Base-by-base conservation (phyloP, 2,113 vertebrate genomes). In the Rhynchomys soricoides region DNA sequence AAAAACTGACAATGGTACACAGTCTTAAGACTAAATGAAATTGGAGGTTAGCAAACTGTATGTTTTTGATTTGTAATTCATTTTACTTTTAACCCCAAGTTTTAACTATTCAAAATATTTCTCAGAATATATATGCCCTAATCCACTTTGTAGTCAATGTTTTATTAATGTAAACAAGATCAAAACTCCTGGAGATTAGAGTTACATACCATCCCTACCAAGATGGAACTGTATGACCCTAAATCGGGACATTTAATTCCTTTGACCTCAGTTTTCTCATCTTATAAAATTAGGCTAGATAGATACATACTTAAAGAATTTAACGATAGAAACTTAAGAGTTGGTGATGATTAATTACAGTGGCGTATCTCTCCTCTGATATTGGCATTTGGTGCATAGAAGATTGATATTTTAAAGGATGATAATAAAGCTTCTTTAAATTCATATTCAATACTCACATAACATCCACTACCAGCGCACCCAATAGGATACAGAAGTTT, bases 391-490 rank as follows among this genome's bases (percentile, higher is more conserved):
- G 86, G 73, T 95, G 40, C 75, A 91, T 29, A 97, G 93, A 97
- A 45, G 68, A 93, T 75, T 85, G 45, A 62, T 71, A 83, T 90
- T 95, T 95, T 95, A 3, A n/a, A 77, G 75, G 95, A 96, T 89
- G 52, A 91, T 94, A 89, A 93, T 95, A 96, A 95, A 50, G 12
- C 43, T 98, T 96, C 78, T 97, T 97, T 64, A 97, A 96, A 95
- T 96, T 96, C 75, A 97, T 97, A 96, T 94, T 97, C 89, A 83
- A 82, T 89, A 96, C 95, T 97, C 93, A 89, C 79, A 78, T 94
- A 93, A 95, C 29, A 96, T 97, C 86, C 64, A 94, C 96, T 95
- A 96, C 74, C 40, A 91, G 78, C 94, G 71, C 40, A 93, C 94
- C 89, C 96, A 96, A 89, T 92, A 87, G 50, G 96, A 94, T 90